Conservation (phyloP, 1,140 invertebrate genomes). For the Euglossa dilemma region DNA sequence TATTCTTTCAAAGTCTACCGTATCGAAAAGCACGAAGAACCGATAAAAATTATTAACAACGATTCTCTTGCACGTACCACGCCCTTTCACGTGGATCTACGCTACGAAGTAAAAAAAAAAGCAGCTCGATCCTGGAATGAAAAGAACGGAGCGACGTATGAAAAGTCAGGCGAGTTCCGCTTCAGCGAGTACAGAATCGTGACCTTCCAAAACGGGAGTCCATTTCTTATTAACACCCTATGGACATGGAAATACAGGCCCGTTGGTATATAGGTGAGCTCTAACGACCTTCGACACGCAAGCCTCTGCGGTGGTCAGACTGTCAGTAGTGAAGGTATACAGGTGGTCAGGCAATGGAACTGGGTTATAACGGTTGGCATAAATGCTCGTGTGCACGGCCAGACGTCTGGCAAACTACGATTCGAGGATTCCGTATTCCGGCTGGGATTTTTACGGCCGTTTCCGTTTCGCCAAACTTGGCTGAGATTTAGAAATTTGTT, state of each 20-base stretch:
- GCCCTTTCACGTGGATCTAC: too few species aligned
- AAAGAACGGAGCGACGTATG: too few species aligned
- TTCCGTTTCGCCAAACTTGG: background rate
- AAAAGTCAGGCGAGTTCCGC: background rate
- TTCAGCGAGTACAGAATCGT: background rate
- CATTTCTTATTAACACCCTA: slow-evolving; percentile 11
- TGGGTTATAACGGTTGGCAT: slow-evolving; percentile 34
- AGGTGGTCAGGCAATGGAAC: slow-evolving; percentile 45
- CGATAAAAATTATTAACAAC: too few species aligned
- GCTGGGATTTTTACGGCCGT: background rate
- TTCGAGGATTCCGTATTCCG: background rate
- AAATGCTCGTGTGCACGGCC: slow-evolving; percentile 22
- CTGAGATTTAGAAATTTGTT: background rate
- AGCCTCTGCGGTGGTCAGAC: slow-evolving; percentile 51
- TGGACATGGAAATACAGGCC: background rate
- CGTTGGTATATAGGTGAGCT: background rate
- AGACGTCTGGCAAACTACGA: slow-evolving; percentile 12
- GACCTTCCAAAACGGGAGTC: background rate
- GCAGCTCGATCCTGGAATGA: too few species aligned
- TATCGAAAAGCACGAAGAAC: too few species aligned
- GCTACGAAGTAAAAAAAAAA: too few species aligned
- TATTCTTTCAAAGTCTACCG: too few species aligned
- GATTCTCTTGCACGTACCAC: too few species aligned
- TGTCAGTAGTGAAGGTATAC: slow-evolving; percentile 44
- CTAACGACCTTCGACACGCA: slow-evolving; percentile 67